Percentiles rank a stretch among this genome's conserved stretches.
These are phyloP conservation scores for Mus spretus DNA, from an alignment of 2,797 vertebrate species.

Conservation along the genomic window DNA sequence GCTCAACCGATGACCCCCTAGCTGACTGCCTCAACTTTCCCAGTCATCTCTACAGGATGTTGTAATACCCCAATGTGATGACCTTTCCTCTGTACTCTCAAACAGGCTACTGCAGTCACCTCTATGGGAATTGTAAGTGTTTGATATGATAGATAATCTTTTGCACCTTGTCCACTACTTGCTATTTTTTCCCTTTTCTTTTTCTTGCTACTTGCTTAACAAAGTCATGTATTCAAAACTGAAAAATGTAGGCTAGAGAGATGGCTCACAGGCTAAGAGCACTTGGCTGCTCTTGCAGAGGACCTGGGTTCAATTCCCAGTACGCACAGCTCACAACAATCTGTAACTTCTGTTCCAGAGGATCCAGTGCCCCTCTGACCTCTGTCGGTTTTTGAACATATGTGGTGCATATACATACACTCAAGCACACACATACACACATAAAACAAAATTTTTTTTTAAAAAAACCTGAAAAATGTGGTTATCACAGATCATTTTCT, in stretches of 20 bases:
- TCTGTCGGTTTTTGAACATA: background rate
- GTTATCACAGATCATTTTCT: background rate
- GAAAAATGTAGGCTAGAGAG: background rate
- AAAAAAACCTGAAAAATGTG: background rate
- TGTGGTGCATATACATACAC: background rate
- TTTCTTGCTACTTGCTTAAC: background rate
- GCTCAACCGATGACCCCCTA: background rate
- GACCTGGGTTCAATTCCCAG: background rate
- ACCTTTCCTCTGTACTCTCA: background rate
- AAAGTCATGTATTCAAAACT: background rate
- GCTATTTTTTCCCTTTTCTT: background rate
- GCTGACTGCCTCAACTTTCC: background rate
- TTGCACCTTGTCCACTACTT: background rate
- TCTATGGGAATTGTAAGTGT: background rate
- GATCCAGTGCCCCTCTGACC: background rate
- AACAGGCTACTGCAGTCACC: too few species aligned
- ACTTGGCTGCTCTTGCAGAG: background rate
- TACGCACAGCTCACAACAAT: background rate
- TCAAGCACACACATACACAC: background rate
- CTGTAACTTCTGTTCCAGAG: background rate
- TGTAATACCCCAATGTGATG: background rate
- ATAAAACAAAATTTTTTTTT: background rate
- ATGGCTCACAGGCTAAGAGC: background rate
- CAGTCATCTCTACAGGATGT: background rate
- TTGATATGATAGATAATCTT: background rate